A percentile compares a stretch with the other conserved stretches of the same genome.
Conservation (phyloP, 2,888 invertebrate genomes). For the Limnephilus auricula region DNA sequence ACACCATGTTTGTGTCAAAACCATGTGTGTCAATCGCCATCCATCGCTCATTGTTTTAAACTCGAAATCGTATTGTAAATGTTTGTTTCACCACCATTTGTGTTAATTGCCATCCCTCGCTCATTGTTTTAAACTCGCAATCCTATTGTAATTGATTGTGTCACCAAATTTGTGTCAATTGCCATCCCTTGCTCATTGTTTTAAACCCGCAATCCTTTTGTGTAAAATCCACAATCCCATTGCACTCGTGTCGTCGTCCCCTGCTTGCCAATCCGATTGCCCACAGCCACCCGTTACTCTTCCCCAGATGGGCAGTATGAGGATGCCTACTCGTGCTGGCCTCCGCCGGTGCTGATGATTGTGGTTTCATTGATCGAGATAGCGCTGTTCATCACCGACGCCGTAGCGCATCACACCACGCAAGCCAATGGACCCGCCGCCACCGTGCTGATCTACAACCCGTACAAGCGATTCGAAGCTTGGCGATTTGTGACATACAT, state of each 20-base stretch:
- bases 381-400: constrained; percentile 80
- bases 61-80: not conserved
- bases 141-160: not conserved
- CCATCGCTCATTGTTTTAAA: constrained; percentile 13
- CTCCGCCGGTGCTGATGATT: constrained; percentile 95
- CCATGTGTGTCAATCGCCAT: not conserved
- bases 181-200: not conserved
- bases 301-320: constrained; percentile 54
- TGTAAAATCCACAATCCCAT: not conserved
- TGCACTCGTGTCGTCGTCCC: not conserved
- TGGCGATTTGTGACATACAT: constrained; percentile 98
- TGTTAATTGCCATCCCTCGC: not conserved
- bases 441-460: constrained; percentile 91
- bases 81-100: no score
- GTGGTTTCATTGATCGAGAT: constrained; percentile 93
- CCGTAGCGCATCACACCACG: constrained; percentile 71
- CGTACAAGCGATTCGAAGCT: constrained; percentile 88
- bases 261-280: not conserved
- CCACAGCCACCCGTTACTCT: constrained; percentile 22
- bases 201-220: not conserved
- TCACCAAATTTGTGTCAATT: not conserved
- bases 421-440: constrained; percentile 86
- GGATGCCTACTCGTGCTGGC: constrained; percentile 88
- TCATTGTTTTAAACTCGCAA: not conserved
- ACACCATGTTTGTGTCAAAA: no score